Conservation (phyloP, 1,140 invertebrate genomes). For the Lanistes nyassanus region DNA sequence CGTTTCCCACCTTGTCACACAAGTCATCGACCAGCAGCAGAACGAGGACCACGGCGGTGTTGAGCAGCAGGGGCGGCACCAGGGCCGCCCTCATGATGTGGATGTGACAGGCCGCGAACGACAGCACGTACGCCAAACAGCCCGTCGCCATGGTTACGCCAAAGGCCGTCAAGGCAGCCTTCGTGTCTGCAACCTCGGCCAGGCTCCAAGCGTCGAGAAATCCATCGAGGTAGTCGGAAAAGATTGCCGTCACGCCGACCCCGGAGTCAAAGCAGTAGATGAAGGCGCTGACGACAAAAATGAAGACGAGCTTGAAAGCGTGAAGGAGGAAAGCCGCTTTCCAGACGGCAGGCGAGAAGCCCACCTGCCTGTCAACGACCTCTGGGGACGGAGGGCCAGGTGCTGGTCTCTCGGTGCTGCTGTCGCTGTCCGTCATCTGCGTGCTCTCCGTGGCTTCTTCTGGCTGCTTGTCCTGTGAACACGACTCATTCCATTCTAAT, state of each 20-base stretch:
- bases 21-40: conserved; percentile 15
- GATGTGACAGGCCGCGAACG: conserved; percentile 38
- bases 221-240: not conserved
- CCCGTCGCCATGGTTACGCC: conserved; percentile 21
- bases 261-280: conserved; percentile 29
- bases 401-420: too few species aligned
- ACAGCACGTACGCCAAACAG: conserved; percentile 33
- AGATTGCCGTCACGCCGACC: not conserved
- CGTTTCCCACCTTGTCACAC: conserved; percentile 18
- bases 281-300: conserved; percentile 19
- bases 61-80: conserved; percentile 30
- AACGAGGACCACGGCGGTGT: conserved; percentile 25
- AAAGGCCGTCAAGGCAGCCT: conserved; percentile 13
- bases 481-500: too few species aligned
- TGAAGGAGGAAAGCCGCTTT: conserved; percentile 29
- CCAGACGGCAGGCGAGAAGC: conserved; percentile 15
- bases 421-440: too few species aligned
- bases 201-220: conserved; percentile 25
- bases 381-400: too few species aligned
- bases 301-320: conserved; percentile 23
- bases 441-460: too few species aligned
- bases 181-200: not conserved
- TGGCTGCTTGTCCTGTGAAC: too few species aligned
- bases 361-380: too few species aligned
- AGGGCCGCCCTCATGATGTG: conserved; percentile 38